These are phyloP conservation scores for Dynastes tityus DNA, from an alignment of 2,888 invertebrate species.

Conservation along the genomic window DNA sequence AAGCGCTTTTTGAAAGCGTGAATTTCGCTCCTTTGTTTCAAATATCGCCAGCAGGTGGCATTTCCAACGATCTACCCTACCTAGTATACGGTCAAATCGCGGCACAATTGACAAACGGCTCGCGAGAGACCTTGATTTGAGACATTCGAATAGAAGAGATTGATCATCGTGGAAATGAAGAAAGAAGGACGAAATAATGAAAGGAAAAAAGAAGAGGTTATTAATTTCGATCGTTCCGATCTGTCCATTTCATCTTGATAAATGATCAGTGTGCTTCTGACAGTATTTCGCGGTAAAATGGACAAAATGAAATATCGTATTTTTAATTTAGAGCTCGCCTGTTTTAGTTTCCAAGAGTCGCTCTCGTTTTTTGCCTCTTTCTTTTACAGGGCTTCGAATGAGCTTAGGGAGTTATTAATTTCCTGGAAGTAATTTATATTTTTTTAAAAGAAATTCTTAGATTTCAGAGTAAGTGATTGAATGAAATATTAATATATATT, in stretches of 20 bases:
- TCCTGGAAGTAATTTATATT: no score
- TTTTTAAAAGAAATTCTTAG: no score
- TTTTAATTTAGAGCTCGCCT: not conserved
- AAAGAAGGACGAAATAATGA: not conserved
- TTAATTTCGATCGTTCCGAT: conserved; percentile 32
- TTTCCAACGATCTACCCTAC: not conserved
- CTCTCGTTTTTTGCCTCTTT: not conserved
- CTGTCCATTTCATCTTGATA: conserved; percentile 18
- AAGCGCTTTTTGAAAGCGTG: not conserved
- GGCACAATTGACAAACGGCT: not conserved
- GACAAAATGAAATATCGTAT: conserved; percentile 10
- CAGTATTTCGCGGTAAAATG: conserved; percentile 1
- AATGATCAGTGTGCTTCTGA: conserved; percentile 3
- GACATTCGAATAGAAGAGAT: not conserved
- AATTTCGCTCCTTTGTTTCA: conserved; percentile 11
- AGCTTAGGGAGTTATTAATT: no score
- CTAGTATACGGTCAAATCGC: not conserved
- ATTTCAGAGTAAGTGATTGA: no score
- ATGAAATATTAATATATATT: no score
- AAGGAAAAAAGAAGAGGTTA: not conserved
- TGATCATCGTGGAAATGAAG: not conserved
- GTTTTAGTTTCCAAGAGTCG: not conserved
- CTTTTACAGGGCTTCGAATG: no score
- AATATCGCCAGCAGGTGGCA: not conserved
- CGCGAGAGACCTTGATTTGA: no score